Percentiles rank a stretch among this genome's conserved stretches.
Conservation (phyloP, 2,797 vertebrate species). For the Phaenicophaeus curvirostris region DNA sequence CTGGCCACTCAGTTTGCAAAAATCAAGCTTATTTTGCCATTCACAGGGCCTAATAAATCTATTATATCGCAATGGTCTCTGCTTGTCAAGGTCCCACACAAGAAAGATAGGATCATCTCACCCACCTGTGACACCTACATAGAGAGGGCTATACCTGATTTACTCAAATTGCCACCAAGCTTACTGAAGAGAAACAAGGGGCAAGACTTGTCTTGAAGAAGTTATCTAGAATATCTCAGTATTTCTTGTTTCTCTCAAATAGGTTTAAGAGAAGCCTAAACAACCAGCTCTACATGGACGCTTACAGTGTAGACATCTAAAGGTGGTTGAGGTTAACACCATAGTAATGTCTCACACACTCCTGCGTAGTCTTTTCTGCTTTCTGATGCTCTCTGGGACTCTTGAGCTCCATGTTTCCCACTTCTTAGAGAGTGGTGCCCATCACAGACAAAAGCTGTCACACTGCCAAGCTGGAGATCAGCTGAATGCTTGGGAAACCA, state of each 20-base stretch:
- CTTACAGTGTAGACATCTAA: not conserved
- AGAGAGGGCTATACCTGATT: not conserved
- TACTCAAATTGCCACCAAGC: not conserved
- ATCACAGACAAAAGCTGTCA: not conserved
- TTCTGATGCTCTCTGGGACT: not conserved
- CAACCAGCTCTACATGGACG: not conserved
- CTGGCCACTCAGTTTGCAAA: too few relatives aligned
- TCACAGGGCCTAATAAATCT: too few relatives aligned
- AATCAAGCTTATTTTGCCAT: too few relatives aligned
- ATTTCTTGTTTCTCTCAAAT: not conserved
- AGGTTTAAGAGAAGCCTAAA: not conserved
- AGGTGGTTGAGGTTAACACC: not conserved
- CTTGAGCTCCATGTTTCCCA: not conserved
- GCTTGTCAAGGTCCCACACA: not conserved
- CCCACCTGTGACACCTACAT: not conserved
- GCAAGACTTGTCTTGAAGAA: not conserved
- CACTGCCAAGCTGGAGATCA: not conserved
- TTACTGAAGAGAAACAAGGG: not conserved
- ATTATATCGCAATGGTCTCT: not conserved
- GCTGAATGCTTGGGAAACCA: not conserved
- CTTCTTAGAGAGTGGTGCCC: not conserved
- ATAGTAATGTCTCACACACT: rapidly evolving
- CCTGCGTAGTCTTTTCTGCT: not conserved
- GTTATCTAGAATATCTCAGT: not conserved
- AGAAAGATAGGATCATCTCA: not conserved